phyloP scores from a whole-genome alignment of 2,113 vertebrate genomes.

The Elanus axillaris region DNA sequence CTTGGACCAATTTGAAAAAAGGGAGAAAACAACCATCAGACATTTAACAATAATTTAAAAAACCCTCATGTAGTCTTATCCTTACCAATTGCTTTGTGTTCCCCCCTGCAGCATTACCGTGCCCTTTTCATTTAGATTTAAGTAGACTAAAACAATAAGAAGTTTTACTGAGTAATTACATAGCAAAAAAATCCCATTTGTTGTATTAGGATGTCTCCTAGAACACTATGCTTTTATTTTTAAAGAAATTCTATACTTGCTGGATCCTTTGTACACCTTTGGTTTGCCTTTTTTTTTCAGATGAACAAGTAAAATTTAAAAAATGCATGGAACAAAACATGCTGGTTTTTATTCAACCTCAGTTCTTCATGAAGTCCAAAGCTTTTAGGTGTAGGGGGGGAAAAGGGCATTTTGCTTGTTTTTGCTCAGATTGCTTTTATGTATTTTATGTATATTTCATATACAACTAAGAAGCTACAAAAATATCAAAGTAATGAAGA shows the following conservation, averaged over 20 bases:
- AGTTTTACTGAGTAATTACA: not conserved
- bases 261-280: not conserved
- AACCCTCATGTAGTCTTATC: rapidly evolving
- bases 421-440: not conserved
- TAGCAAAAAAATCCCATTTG: not conserved
- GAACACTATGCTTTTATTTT: not conserved
- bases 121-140: not conserved
- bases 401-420: not conserved
- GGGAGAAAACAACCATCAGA: not conserved
- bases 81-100: not conserved
- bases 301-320: not conserved
- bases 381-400: not conserved
- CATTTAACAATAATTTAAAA: not conserved
- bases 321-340: not conserved
- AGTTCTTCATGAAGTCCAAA: not conserved
- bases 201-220: not conserved
- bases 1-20: not conserved
- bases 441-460: not conserved
- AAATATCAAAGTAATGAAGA: not conserved
- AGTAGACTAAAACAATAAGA: not conserved
- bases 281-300: not conserved
- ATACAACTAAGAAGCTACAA: not conserved
- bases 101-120: not conserved
- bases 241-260: not conserved
- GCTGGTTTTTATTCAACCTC: not conserved